These are phyloP conservation scores for Synergus gifuensis DNA, from an alignment of 2,888 invertebrate genomes.

Conservation along the genomic window DNA sequence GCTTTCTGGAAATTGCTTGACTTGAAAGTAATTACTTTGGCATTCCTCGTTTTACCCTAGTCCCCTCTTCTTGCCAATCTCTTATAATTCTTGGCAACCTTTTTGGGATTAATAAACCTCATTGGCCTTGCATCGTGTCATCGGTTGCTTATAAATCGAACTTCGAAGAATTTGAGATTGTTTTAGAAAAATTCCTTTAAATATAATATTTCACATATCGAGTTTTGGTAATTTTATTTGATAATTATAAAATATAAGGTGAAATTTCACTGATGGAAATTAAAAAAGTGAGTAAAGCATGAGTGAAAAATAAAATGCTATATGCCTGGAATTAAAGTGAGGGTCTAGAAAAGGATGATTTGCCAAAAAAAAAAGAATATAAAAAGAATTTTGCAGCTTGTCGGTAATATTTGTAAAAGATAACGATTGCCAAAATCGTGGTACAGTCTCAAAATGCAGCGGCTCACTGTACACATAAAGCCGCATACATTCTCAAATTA, in stretches of 20 bases:
- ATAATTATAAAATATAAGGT: too few species aligned
- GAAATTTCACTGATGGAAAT: too few species aligned
- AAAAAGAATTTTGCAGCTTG: not conserved
- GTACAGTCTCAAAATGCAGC: not conserved
- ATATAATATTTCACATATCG: too few species aligned
- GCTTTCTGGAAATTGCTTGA: slow-evolving; percentile 47
- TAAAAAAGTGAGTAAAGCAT: too few species aligned
- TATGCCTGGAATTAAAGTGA: not conserved
- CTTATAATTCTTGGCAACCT: slow-evolving; percentile 14
- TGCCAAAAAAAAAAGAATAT: not conserved
- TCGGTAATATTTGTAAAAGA: slow-evolving; percentile 3
- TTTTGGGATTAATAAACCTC: slow-evolving; percentile 52
- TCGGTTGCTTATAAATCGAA: not conserved
- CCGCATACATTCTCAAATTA: not conserved
- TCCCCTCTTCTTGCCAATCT: slow-evolving; percentile 35
- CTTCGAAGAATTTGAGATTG: not conserved
- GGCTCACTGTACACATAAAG: not conserved
- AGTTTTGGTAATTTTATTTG: too few species aligned
- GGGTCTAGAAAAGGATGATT: not conserved
- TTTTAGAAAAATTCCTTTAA: not conserved
- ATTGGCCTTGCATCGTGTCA: slow-evolving; percentile 45
- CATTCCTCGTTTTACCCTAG: slow-evolving; percentile 43
- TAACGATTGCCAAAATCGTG: not conserved
- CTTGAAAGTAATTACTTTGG: slow-evolving; percentile 44
- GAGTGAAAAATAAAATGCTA: too few species aligned